A percentile compares a stretch with the other conserved stretches of the same genome.
Conservation (phyloP, 2,888 invertebrate genomes). For the Cantharis rustica region DNA sequence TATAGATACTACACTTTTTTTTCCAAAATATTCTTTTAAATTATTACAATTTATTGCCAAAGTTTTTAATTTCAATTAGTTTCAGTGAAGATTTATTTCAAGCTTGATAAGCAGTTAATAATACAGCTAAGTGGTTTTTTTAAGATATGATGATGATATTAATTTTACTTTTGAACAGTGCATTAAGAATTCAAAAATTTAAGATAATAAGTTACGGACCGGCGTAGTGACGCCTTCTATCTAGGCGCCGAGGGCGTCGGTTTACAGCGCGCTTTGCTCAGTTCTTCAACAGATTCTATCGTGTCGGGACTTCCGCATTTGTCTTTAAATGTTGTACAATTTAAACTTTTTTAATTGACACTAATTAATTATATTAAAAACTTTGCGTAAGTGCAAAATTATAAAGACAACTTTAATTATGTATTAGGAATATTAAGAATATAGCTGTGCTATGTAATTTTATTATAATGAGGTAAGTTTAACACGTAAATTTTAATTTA, state of each 20-base stretch:
- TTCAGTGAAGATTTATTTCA: neutral
- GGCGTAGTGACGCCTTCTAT: slow-evolving; percentile 55
- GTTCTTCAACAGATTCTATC: slow-evolving; percentile 31
- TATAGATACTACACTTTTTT: neutral
- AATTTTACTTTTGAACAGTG: slow-evolving; percentile 32
- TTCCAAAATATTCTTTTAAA: neutral
- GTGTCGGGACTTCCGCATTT: slow-evolving; percentile 19
- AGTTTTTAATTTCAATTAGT: neutral
- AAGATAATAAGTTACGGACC: slow-evolving; percentile 53
- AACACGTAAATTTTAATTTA: neutral
- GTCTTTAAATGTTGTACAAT: neutral
- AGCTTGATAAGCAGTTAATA: neutral
- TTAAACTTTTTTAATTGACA: neutral
- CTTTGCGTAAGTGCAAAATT: neutral
- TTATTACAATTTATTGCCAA: neutral
- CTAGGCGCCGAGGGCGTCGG: slow-evolving; percentile 54
- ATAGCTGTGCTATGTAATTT: neutral
- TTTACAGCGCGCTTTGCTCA: slow-evolving; percentile 41
- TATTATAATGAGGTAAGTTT: neutral
- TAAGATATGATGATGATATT: slow-evolving; percentile 27
- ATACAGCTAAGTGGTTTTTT: slow-evolving; percentile 9
- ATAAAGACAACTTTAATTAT: neutral
- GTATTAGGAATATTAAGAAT: neutral
- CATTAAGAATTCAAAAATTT: slow-evolving; percentile 40
- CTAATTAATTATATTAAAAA: neutral